Evolutionary conservation across 1,140 invertebrate genomes (phyloP), one percentile per base, ranked within the genome.

Genomic region (Papilio aristodemus): DNA sequence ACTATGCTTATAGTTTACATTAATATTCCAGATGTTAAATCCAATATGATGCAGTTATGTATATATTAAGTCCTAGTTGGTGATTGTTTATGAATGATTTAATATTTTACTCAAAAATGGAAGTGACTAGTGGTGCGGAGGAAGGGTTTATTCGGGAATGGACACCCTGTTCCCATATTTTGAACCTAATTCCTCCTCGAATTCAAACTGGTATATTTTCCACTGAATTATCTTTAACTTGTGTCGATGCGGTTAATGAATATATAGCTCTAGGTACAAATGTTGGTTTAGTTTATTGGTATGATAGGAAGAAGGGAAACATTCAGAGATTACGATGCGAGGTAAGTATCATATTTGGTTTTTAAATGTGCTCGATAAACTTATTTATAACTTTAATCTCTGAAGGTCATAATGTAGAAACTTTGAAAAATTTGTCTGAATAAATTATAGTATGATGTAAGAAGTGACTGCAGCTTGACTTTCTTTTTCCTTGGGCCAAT

Each of bases 241-340:
- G 96, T 82, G 92, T 98, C n/a, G 96, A 97, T 92, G 95, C 94
- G 13, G 92, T 96, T 19, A 92, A 94, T 10, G 95, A 97, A 75
- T 97, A 95, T 84, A 94, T 98, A 69, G 96, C 95, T 4, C 85
- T 98, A 38, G 97, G 97, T 1, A 96, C 96, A 8, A 97, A 97
- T 91, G 93, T 95, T 37, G 97, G 97, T 0, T 90, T 97, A 43
- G 93, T 97, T 13, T 98, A 97, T 84, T 96, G 97, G 94, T 98
- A 95, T 87, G 94, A 97, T 83, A 93, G 97, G 75, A 94, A 94
- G 60, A 95, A 94, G 43, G 94, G 94, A 27, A 94, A 95, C 77
- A 92, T 98, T 67, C 95, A 97, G 81, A 94, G 95, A 76, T 88
- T 98, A 2, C 91, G 94, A 80, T 95, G 95, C 78, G 95, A 97